Conservation (phyloP, 2,113 vertebrate species). For the human region GRCh38 chr6:35027001-35027500, state of each 20-base stretch:
- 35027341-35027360: not conserved
- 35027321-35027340: not conserved
- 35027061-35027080: not conserved
- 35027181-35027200: not conserved
- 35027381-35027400: not conserved
- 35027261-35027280: not conserved
- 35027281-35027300: too few relatives aligned
- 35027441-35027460: not conserved
- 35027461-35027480: not conserved
- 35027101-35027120: not conserved
- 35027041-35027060: not conserved
- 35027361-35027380: not conserved
- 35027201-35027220: too few relatives aligned
- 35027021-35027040: not conserved
- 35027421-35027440: not conserved
- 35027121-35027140: not conserved
- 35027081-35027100: not conserved
- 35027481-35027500: not conserved
- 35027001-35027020: not conserved
- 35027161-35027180: not conserved
- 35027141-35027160: not conserved
- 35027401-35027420: not conserved
- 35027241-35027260: not conserved
- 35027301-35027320: not conserved
- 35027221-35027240: not conserved